These are phyloP conservation scores for Episyrphus balteatus DNA, from an alignment of 1,140 invertebrate genomes.

Conservation along the genomic window DNA sequence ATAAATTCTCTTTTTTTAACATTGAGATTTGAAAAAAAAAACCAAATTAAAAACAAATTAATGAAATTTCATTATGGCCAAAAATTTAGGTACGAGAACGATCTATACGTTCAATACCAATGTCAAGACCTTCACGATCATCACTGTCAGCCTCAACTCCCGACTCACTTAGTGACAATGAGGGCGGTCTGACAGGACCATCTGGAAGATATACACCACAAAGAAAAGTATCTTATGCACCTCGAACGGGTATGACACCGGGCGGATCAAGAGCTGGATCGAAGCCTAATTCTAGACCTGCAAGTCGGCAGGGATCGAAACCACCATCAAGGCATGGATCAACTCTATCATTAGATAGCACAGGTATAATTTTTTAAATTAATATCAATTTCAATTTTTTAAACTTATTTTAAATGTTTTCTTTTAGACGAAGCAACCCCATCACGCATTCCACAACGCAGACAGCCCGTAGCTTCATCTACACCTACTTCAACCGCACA, in stretches of 20 bases:
- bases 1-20: too few relatives aligned
- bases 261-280: slow-evolving; percentile 59
- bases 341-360: slow-evolving; percentile 80
- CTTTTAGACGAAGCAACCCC: slow-evolving; percentile 61
- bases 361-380: slow-evolving; percentile 43
- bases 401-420: slow-evolving; percentile 5
- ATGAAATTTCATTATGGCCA: neutral
- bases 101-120: slow-evolving; percentile 72
- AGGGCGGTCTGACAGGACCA: slow-evolving; percentile 55
- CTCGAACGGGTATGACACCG: slow-evolving; percentile 44
- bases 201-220: slow-evolving; percentile 41
- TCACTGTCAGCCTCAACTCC: slow-evolving; percentile 71
- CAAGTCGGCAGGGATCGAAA: slow-evolving; percentile 72
- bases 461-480: slow-evolving; percentile 46
- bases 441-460: slow-evolving; percentile 59
- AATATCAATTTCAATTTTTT: slow-evolving; percentile 2
- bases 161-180: slow-evolving; percentile 77
- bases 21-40: too few relatives aligned
- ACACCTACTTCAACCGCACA: slow-evolving; percentile 37
- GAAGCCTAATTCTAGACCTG: slow-evolving; percentile 64
- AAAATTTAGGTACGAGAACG: slow-evolving; percentile 71
- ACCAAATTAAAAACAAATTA: neutral
- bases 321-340: slow-evolving; percentile 88
- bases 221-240: slow-evolving; percentile 47
- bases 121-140: slow-evolving; percentile 59